Evolutionary conservation across 2,888 invertebrate species (phyloP).

Genomic region (Noctuana brunneofusca): DNA sequence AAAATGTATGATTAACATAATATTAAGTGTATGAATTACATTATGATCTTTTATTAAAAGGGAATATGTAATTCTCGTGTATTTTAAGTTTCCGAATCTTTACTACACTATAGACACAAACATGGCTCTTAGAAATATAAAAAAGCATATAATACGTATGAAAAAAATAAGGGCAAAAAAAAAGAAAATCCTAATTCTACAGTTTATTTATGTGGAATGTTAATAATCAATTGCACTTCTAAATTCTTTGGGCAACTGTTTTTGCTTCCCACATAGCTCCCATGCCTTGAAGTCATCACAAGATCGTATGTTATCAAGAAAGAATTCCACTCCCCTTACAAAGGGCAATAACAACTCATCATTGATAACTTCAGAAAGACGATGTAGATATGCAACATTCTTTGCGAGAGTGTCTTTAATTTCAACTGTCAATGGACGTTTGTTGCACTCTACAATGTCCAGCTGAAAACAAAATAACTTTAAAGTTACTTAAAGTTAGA

Average conservation of each 20-base stretch:
- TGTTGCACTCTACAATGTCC: conserved; percentile 71
- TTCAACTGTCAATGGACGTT: conserved; percentile 64
- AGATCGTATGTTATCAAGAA: conserved; percentile 67
- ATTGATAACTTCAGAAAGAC: conserved; percentile 71
- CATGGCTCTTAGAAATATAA: neutral
- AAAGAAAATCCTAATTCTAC: conserved; percentile 47
- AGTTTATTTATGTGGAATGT: conserved; percentile 61
- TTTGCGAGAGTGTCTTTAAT: conserved; percentile 73
- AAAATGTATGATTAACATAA: neutral
- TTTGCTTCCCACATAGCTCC: conserved; percentile 71
- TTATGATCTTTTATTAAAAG: no score
- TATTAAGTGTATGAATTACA: no score
- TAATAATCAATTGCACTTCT: conserved; percentile 76
- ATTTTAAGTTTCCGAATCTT: no score
- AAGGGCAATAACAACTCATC: conserved; percentile 75
- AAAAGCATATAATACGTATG: neutral
- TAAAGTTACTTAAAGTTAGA: conserved; percentile 5
- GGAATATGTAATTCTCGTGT: no score
- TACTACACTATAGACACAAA: no score
- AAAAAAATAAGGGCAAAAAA: conserved; percentile 37
- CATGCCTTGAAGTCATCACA: conserved; percentile 77
- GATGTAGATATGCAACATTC: conserved; percentile 72
- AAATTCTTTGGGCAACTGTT: conserved; percentile 73
- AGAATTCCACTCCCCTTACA: conserved; percentile 72
- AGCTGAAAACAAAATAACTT: conserved; percentile 63